A percentile compares a stretch with the other conserved stretches of the same genome.
Conservation (phyloP, 2,888 invertebrate genomes). For the Troides oblongomaculatus region DNA sequence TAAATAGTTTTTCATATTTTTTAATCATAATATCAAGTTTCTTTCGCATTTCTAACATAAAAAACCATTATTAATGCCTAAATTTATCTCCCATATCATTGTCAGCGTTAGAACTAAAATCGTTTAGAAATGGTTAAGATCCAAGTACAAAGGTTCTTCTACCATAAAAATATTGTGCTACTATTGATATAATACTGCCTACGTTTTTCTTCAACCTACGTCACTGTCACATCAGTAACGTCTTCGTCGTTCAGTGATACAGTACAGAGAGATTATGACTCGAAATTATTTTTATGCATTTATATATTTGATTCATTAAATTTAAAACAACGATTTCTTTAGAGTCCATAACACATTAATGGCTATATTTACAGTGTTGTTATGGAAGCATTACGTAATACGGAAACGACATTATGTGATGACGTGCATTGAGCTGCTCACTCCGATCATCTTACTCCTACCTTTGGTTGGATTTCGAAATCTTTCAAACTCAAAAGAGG, state of each 20-base stretch:
- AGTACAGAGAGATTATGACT: conserved; percentile 11
- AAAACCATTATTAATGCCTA: too few relatives aligned
- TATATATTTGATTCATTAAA: conserved; percentile 7
- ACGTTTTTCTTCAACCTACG: conserved; percentile 3
- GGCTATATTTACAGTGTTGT: conserved; percentile 9
- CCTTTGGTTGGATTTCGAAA: conserved; percentile 8
- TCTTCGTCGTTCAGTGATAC: neutral
- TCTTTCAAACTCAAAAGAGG: neutral
- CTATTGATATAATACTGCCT: conserved; percentile 4
- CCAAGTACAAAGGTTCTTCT: neutral
- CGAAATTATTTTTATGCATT: conserved; percentile 12
- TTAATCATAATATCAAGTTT: too few relatives aligned
- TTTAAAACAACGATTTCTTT: neutral
- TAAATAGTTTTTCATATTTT: too few relatives aligned
- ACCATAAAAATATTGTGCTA: neutral
- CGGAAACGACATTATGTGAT: conserved; percentile 12
- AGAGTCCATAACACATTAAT: neutral
- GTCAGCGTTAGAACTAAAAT: too few relatives aligned
- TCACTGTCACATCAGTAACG: conserved; percentile 10
- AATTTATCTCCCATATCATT: too few relatives aligned
- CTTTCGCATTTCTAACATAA: too few relatives aligned
- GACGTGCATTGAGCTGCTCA: conserved; percentile 12
- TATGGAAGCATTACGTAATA: conserved; percentile 20
- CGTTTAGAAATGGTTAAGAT: too few relatives aligned
- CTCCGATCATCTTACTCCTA: conserved; percentile 14